phyloP scores from a whole-genome alignment of 2,797 vertebrate species.

The Borostomias antarcticus region DNA sequence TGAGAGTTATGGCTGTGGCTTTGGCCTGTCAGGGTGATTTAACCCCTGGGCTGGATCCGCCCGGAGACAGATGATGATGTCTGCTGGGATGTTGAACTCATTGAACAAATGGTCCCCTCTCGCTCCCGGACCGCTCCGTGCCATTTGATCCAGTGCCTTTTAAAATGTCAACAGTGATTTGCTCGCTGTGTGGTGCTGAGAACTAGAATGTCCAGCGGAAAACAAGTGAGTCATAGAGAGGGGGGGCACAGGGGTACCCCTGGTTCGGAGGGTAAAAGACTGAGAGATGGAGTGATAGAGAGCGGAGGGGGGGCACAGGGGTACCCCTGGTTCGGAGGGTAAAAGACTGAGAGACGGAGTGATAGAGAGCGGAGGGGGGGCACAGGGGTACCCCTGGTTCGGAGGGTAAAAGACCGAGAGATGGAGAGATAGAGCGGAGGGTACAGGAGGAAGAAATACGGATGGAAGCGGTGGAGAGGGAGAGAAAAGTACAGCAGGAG shows the following conservation, averaged over 20 bases:
- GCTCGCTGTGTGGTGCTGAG: constrained; percentile 60
- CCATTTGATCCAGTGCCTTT: constrained; percentile 74
- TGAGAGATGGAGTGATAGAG: constrained; percentile 43
- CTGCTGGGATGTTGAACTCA: constrained; percentile 67
- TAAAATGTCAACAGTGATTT: constrained; percentile 79
- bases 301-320: constrained; percentile 46
- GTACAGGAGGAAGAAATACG: constrained; percentile 22
- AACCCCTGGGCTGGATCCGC: constrained; percentile 59
- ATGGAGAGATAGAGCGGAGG: constrained; percentile 24
- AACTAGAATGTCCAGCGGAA: constrained; percentile 57
- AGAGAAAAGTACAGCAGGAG: constrained; percentile 28
- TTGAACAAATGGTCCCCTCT: constrained; percentile 68
- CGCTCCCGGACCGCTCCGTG: constrained; percentile 58
- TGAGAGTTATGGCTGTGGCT: constrained; percentile 62
- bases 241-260: neutral
- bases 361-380: constrained; percentile 17
- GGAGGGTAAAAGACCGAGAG: neutral
- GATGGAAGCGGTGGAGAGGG: constrained; percentile 19
- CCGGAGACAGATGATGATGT: constrained; percentile 68
- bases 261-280: constrained; percentile 12
- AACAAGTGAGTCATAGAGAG: constrained; percentile 56
- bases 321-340: neutral
- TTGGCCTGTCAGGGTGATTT: constrained; percentile 69
- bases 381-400: constrained; percentile 17
- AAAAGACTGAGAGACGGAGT: neutral